Evolutionary conservation across 2,888 invertebrate genomes (phyloP), one percentile per base, ranked within the genome.

Genomic region (Acronicta leporina): DNA sequence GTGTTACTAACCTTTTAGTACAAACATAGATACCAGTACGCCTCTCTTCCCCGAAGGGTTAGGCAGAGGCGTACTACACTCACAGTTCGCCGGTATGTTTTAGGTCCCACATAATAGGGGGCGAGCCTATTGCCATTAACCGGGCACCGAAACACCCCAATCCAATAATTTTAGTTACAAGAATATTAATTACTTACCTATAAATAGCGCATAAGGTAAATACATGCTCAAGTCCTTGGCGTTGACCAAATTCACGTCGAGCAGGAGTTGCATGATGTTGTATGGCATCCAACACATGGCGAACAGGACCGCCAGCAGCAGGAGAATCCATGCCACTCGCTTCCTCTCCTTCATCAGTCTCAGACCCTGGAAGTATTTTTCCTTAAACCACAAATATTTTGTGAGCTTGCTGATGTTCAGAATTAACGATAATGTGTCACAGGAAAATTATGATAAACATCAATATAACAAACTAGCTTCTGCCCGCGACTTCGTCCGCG

Each of bases 281-380:
- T 97, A 97, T 0, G 97, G 97, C 51, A 97, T 91, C 97, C 97
- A 97, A 87, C 97, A 97, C n/a, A 96, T 85, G 0, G 97, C 97
- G 81, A 97, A 97, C n/a, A 97, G 94, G 1, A 97, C 95, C 0
- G 97, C 97, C 10, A 97, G 90, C 0, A 97, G 94, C 1, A 97
- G 92, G 13, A 97, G 92, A 69, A 97, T 97, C 95, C 96, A 96
- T 0, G 97, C 97, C 11, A 97, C 97, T 44, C 97, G 94, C 81
- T 96, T 96, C 68, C 97, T 90, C 79, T 97, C 96, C 48, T 96
- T 95, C 86, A 97, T 95, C 83, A 97, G 86, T 71, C 96, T 88
- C 64, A 95, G 89, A 72, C 96, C 95, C 96, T 96, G 89, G 1
- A 66, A 74, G 44, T 56, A 45, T 16, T 44, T 20, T 11, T 11